phyloP scores from a whole-genome alignment of 2,797 vertebrate genomes.

The Myotis vivesi region DNA sequence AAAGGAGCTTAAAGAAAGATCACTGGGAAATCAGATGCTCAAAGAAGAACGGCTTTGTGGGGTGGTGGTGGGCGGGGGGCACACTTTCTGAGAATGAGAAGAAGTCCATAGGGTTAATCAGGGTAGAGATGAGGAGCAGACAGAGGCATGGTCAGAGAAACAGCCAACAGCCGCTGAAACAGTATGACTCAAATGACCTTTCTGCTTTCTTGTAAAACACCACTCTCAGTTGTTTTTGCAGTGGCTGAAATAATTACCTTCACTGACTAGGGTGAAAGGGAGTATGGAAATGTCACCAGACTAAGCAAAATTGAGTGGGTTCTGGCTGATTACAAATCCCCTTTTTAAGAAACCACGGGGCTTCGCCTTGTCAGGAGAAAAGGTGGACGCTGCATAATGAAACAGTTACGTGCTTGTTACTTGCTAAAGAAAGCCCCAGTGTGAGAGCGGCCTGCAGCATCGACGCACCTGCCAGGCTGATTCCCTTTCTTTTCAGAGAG shows the following conservation, averaged over 20 bases:
- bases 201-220: neutral
- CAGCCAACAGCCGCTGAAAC: slow-evolving; percentile 1
- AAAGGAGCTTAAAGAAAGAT: neutral
- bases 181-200: neutral
- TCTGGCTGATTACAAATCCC: slow-evolving; percentile 43
- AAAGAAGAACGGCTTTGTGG: neutral
- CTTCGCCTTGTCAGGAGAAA: slow-evolving; percentile 49
- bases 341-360: slow-evolving; percentile 46
- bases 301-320: slow-evolving; percentile 1
- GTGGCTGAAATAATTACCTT: slow-evolving; percentile 55
- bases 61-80: no score
- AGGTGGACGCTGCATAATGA: slow-evolving; percentile 60
- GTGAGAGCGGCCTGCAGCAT: neutral
- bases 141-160: neutral
- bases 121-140: neutral
- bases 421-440: slow-evolving; percentile 45
- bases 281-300: slow-evolving; percentile 43
- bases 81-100: neutral
- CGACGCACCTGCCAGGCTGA: neutral
- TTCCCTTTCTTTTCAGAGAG: neutral
- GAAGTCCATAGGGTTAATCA: neutral
- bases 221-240: neutral
- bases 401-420: neutral
- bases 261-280: slow-evolving; percentile 26
- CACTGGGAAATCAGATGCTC: neutral